Evolutionary conservation across 2,888 invertebrate species (phyloP), one percentile per base, ranked within the genome.

Genomic region (Drosophila seclusa): DNA sequence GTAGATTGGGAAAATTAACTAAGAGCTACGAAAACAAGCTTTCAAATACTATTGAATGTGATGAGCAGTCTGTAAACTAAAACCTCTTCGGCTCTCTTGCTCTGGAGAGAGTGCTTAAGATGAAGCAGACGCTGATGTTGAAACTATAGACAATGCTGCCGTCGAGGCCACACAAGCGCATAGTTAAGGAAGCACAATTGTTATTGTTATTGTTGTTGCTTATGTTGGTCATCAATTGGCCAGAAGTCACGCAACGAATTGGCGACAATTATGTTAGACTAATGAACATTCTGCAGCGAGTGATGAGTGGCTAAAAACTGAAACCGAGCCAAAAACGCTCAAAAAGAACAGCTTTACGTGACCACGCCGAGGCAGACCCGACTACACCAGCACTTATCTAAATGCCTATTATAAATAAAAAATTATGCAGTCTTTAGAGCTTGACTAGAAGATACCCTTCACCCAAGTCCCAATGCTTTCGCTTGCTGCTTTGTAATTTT

Each of bases 211-310:
- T 34, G 10, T 13, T 64, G 31, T 24, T 66, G 60, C n/a, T 48
- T 6, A 27, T 36, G 36, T 21, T 61, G 73, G 60, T 59, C 66
- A 73, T 62, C 73, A 78, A 54, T 49, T 60, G 63, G 58, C 31
- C 66, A 72, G 61, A 79, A 66, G 79, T 79, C 72, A 78, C 78
- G 79, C 79, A 79, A 78, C 68, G 59, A 72, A 79, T 79, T 79
- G 63, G 76, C 76, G 73, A 78, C 79, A 78, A 79, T 78, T 78
- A 79, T 68, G 54, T 69, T 69, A 79, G 61, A 48, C 76, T 62
- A 68, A 78, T 76, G 76, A 72, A 40, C 61, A 78, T 68, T 68
- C 75, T 67, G 62, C 40, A 40, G 34, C 48, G 27, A 66, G 52
- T 52, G 57, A 57, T 34, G 49, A 34, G 50, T 24, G 42, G n/a